Base-by-base conservation (phyloP, 23 tunicate species). In the Clavelina lepadiformis region DNA sequence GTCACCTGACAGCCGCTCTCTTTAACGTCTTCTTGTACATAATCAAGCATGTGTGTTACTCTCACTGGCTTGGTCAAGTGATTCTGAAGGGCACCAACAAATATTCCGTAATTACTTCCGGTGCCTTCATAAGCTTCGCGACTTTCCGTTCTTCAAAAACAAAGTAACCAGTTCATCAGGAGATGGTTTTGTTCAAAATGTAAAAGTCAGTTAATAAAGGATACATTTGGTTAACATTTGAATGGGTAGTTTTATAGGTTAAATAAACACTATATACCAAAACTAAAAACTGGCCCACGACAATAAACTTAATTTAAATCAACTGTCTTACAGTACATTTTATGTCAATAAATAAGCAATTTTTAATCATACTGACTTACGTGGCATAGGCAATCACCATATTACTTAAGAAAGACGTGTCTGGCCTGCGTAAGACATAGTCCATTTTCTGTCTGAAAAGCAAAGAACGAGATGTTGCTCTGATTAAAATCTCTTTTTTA, bases 1-100 rank as follows among this genome's bases (percentile, higher is more conserved):
- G n/a, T n/a, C n/a, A 76, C 82, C 82, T 76, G 82, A 28, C 55
- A 41, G 28, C 68, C 56, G 37, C 82, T 76, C 22, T 49, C 56
- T 32, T 34, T 55, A 25, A 76, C 71, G 25, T 76, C 82, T 28
- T 65, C 73, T 51, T 76, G 82, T 24, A 66, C 73, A 38, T 76
- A 27, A 2, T 65, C 32, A 3, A 76, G 51, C 82, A 76, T 76
- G 73, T 44, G 59, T 41, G 55, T 76, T 1, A 76, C 82, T 25
- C 73, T 29, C 6, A 31, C 44, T 52, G 73, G 73, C 31, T 53
- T 65, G 21, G 61, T n/a, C 38, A 76, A 38, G 55, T 76, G 82
- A 36, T 56, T 55, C 5, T 50, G 82, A 8, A 76, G 52, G 1
- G 70, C 30, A 5, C 56, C 66, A 2, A 76, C 82, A 55, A 76